A percentile compares a stretch with the other conserved stretches of the same genome.
phyloP scores from a whole-genome alignment of 2,113 vertebrate genomes.

The Hiodon tergisus region DNA sequence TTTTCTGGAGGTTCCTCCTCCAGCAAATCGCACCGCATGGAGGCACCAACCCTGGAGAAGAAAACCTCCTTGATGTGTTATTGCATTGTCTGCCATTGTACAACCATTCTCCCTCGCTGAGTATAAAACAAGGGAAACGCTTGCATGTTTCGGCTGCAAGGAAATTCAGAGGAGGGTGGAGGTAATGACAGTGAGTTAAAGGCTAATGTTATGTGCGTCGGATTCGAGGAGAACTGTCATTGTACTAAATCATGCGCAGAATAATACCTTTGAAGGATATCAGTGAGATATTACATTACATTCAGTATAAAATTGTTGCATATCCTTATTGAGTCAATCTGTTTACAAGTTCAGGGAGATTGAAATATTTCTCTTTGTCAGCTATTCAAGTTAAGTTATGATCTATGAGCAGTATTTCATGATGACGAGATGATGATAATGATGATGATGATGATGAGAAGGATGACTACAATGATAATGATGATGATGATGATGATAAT shows the following conservation, averaged over 20 bases:
- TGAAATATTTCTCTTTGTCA: no score
- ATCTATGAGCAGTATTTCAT: no score
- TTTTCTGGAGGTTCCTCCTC: slow-evolving; percentile 4
- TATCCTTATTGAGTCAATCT: no score
- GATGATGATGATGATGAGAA: no score
- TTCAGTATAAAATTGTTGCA: neutral
- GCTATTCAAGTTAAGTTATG: no score
- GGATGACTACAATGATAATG: no score
- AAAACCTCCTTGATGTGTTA: slow-evolving; percentile 26
- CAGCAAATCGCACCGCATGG: slow-evolving; percentile 40
- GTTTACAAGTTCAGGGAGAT: no score
- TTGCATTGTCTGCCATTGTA: slow-evolving; percentile 42
- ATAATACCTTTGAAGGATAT: neutral
- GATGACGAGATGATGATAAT: no score
- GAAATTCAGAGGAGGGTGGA: slow-evolving; percentile 25
- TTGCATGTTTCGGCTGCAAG: slow-evolving; percentile 44
- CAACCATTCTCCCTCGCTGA: slow-evolving; percentile 56
- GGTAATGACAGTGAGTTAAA: neutral
- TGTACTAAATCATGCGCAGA: neutral
- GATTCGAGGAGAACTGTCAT: neutral
- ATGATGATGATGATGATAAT: no score
- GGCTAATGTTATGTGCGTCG: no score
- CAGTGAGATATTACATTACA: neutral
- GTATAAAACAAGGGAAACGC: slow-evolving; percentile 39
- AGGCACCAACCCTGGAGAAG: slow-evolving; percentile 49